Base-by-base conservation (phyloP, 2,888 invertebrate species). In the Agriotes lineatus region DNA sequence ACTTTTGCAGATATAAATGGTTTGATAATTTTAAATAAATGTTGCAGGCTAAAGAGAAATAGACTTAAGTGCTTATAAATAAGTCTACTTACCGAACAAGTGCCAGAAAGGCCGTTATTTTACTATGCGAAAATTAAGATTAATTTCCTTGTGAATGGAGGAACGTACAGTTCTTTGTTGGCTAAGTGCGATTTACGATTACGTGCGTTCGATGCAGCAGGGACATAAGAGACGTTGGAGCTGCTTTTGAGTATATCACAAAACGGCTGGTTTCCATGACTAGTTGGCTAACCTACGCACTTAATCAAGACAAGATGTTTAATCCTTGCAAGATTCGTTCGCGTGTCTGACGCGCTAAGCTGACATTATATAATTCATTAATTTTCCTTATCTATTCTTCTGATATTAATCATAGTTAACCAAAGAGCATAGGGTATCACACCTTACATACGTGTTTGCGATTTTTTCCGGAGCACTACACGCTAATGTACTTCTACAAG, bases 351-450 rank as follows among this genome's bases (percentile, higher is more conserved):
- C 71, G 75, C 76, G 70, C 74, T 75, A 75, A 76, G 77, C 72
- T 74, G 78, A 81, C 78, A 78, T 76, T 72, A 77, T 78, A 80
- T 81, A 79, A 81, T 81, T 81, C 80, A 81, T 81, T 79, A 78
- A 79, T 73, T 75, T 76, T 75, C 74, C 74, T 78, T 81, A 81
- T 81, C 81, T 78, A 69, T 74, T 74, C 76, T 76, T 72, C 75
- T 74, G 71, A 76, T 78, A 82, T 82, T 81, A 82, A 82, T 82
- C 82, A 82, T 81, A 82, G 81, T 81, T 81, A 79, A 77, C 79
- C 78, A 71, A 76, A 78, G 76, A 80, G 80, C 80, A 79, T 76
- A 79, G 69, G 69, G 66, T 66, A 70, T 70, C 69, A 70, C 69
- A 70, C 78, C 80, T 80, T 76, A 74, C 79, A 79, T 78, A 80